Evolutionary conservation across 2,888 invertebrate species (phyloP).

Genomic region (Mechanitis mazaeus): DNA sequence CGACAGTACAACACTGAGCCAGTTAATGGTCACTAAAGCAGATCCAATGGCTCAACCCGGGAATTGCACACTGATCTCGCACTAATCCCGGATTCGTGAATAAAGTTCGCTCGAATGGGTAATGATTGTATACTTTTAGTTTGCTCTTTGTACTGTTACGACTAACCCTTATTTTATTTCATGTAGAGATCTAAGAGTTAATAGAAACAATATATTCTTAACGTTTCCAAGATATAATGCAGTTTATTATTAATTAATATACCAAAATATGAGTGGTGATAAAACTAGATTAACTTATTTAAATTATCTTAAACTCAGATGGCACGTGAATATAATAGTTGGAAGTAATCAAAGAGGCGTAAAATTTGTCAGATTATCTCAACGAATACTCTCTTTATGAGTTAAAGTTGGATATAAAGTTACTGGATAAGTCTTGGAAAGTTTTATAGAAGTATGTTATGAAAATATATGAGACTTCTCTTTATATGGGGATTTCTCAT

Average conservation of each 20-base stretch:
- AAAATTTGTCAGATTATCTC: constrained; percentile 62
- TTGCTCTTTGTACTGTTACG: constrained; percentile 11
- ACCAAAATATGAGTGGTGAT: background rate
- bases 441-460: background rate
- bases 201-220: background rate
- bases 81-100: constrained; percentile 21
- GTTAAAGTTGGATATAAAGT: constrained; percentile 29
- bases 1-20: constrained; percentile 21
- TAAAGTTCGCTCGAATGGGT: constrained; percentile 20
- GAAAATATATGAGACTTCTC: background rate
- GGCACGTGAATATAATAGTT: constrained; percentile 32
- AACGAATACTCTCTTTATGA: constrained; percentile 56
- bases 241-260: background rate
- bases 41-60: constrained; percentile 31
- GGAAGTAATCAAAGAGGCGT: constrained; percentile 57
- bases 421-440: constrained; percentile 34
- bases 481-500: too few relatives aligned
- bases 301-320: constrained; percentile 13
- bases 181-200: background rate
- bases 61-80: constrained; percentile 27
- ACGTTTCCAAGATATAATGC: background rate
- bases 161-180: background rate
- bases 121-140: constrained; percentile 24
- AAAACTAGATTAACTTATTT: constrained; percentile 10
- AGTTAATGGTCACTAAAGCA: constrained; percentile 37